A percentile compares a stretch with the other conserved stretches of the same genome.
These are phyloP conservation scores for Lamellibrachia satsuma DNA, from an alignment of 2,888 invertebrate species.

Conservation along the genomic window DNA sequence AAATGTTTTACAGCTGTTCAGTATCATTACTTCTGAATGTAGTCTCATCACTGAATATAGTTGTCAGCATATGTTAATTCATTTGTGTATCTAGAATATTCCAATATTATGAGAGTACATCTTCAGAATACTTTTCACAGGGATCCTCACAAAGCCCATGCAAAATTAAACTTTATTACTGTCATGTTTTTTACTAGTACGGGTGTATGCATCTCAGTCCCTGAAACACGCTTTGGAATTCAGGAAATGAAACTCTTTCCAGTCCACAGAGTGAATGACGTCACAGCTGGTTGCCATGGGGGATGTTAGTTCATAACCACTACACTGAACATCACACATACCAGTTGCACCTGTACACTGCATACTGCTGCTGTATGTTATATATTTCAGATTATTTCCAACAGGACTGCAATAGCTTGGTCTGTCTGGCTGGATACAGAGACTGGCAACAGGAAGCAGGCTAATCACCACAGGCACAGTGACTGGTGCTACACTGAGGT, in stretches of 20 bases:
- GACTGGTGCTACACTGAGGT: not conserved
- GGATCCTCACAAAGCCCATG: too few relatives aligned
- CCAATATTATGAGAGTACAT: not conserved
- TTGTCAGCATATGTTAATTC: not conserved
- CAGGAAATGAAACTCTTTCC: not conserved
- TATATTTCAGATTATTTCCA: not conserved
- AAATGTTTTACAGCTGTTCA: not conserved
- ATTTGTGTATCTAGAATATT: not conserved
- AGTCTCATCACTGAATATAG: not conserved
- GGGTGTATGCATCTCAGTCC: not conserved
- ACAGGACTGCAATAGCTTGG: not conserved
- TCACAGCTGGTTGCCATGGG: not conserved
- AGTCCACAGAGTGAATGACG: not conserved
- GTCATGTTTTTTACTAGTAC: not conserved
- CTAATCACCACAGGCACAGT: not conserved
- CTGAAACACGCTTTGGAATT: not conserved
- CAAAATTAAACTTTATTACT: not conserved
- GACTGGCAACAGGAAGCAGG: not conserved
- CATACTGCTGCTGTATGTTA: not conserved
- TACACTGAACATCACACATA: conserved; percentile 7
- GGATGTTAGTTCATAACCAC: not conserved
- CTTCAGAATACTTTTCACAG: not conserved
- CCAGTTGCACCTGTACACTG: not conserved
- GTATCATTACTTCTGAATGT: not conserved
- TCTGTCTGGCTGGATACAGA: not conserved